Percentiles rank a stretch among this genome's conserved stretches.
Evolutionary conservation across 2,113 vertebrate species (phyloP).

Genomic region (Sinocyclocheilus anophthalmus): DNA sequence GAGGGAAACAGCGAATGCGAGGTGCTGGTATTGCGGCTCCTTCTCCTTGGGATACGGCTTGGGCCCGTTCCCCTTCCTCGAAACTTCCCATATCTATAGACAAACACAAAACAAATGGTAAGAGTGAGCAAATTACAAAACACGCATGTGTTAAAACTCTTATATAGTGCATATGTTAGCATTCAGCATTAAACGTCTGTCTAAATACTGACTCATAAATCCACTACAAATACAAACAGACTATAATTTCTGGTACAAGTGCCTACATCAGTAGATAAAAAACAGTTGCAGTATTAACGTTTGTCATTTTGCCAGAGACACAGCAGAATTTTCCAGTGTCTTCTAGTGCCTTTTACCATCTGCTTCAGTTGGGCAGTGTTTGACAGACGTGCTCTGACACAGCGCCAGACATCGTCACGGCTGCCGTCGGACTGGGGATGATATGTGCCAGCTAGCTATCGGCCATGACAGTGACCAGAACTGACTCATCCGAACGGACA

Average conservation of each 20-base stretch:
- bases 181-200: neutral
- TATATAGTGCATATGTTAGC: neutral
- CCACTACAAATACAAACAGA: slow-evolving; percentile 13
- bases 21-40: slow-evolving; percentile 87
- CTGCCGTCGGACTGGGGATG: neutral
- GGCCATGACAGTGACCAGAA: slow-evolving; percentile 36
- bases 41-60: slow-evolving; percentile 90
- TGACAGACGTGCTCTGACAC: slow-evolving; percentile 28
- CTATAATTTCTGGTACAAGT: neutral
- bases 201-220: neutral
- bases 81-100: slow-evolving; percentile 92
- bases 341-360: slow-evolving; percentile 16
- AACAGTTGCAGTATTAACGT: slow-evolving; percentile 10
- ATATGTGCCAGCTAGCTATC: slow-evolving; percentile 22
- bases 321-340: neutral
- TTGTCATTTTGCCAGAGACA: neutral
- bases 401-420: slow-evolving; percentile 8
- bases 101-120: slow-evolving; percentile 21
- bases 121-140: neutral
- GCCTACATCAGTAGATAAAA: neutral
- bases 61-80: slow-evolving; percentile 83
- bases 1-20: slow-evolving; percentile 91
- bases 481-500: neutral
- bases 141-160: neutral
- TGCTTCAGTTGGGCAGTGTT: neutral